These are phyloP conservation scores for Drosophila littoralis DNA, from an alignment of 1,140 invertebrate species.

Conservation along the genomic window DNA sequence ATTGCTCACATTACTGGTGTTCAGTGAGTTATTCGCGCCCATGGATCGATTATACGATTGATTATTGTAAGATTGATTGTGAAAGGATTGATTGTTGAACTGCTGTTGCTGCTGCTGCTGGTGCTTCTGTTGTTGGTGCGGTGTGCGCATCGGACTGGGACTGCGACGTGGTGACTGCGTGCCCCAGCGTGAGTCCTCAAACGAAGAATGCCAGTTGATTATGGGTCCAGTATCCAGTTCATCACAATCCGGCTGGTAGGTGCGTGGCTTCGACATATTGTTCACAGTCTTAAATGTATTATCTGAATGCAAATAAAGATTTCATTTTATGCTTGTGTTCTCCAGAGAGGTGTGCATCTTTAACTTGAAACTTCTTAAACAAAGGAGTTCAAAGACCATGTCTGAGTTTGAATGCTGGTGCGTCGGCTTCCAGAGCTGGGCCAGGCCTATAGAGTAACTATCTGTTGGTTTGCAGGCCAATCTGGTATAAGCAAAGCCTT, in stretches of 20 bases:
- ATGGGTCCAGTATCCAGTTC: constrained; percentile 54
- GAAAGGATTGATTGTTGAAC: constrained; percentile 35
- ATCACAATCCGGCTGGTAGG: constrained; percentile 30
- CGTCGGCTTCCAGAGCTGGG: no score
- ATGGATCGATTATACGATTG: constrained; percentile 54
- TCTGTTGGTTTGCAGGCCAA: no score
- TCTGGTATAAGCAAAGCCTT: no score
- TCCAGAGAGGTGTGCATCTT: no score
- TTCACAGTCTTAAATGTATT: constrained; percentile 48
- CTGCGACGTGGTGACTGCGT: constrained; percentile 62
- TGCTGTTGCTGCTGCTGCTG: constrained; percentile 36
- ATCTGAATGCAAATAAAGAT: constrained; percentile 41
- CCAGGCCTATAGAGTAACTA: no score
- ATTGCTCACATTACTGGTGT: constrained; percentile 71
- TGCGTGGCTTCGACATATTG: constrained; percentile 22
- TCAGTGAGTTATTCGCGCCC: constrained; percentile 56
- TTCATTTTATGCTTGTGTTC: neutral
- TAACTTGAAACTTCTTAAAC: no score
- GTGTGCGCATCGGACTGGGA: constrained; percentile 52
- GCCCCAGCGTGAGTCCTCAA: constrained; percentile 71
- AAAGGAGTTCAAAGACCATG: no score
- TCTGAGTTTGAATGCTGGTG: no score
- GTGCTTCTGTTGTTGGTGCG: constrained; percentile 40
- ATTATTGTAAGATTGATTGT: constrained; percentile 46
- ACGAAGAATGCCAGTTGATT: constrained; percentile 82